Base-by-base conservation (phyloP, 2,113 vertebrate species). In the Poicephalus gulielmi region DNA sequence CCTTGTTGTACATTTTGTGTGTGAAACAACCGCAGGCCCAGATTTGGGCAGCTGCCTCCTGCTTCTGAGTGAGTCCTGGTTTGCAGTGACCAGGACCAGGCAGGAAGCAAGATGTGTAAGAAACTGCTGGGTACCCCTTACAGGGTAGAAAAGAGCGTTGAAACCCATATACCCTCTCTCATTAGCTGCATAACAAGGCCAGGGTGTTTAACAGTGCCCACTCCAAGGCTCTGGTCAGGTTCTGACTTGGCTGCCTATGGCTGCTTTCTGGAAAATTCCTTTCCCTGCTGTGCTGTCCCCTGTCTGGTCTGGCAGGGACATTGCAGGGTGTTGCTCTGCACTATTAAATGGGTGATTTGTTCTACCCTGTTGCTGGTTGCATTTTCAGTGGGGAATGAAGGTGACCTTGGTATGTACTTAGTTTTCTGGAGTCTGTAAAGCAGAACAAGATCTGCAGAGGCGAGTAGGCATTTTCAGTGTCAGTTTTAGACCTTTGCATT, bases 181-280 rank as follows among this genome's bases (percentile, higher is more conserved):
- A 30, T 53, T 41, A 33, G 8, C 17, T 69, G 35, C 44, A 75
- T 35, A 87, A 37, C 5, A 53, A 52, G 30, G 43, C 27, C n/a
- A 31, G 7, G 33, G 33, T 57, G 33, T 78, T 86, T 47, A 75
- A 35, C 23, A 52, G 31, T 55, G 28, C 8, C 39, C 1, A 0
- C 33, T 35, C 46, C 11, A 24, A 63, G 64, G n/a, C 30, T 81
- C 35, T 79, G 39, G 22, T 57, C 66, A 57, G 35, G 41, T 82
- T 71, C 66, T 55, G 74, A 27, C 46, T 53, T n/a, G 60, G 50
- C 85, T 73, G 52, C 41, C 23, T 69, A 7, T 6, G 71, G 12
- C n/a, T 76, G 10, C n/a, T 76, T 74, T 33, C 55, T 78, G 0
- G 0, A 2, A 74, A 70, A 78, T 41, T 28, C 17, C 23, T 0